Evolutionary conservation across 2,797 vertebrate genomes (phyloP).

Genomic region (Lutra lutra): DNA sequence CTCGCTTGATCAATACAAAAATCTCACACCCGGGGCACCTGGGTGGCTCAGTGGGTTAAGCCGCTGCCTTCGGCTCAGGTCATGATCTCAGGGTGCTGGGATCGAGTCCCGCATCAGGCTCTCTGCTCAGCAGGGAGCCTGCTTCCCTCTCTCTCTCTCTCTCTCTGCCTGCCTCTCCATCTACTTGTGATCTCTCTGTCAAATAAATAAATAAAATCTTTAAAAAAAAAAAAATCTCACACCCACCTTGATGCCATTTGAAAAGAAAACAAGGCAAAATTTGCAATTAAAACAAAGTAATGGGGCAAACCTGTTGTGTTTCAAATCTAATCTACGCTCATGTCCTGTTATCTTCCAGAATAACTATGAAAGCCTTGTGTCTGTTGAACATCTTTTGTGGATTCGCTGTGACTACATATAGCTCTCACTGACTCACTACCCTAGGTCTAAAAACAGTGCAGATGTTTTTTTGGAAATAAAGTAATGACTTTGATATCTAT

Average conservation of each 20-base stretch:
- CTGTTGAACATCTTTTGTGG: neutral
- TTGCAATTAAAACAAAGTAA: neutral
- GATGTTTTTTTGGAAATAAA: constrained; percentile 15
- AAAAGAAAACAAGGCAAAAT: neutral
- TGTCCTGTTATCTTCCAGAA: neutral
- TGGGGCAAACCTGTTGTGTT: neutral
- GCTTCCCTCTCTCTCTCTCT: too few relatives aligned
- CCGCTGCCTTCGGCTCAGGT: too few relatives aligned
- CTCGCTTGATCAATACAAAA: neutral
- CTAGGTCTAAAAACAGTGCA: neutral
- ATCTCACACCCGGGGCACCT: neutral
- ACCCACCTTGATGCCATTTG: neutral
- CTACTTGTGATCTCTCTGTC: too few relatives aligned
- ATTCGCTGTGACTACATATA: neutral
- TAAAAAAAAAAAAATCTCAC: neutral
- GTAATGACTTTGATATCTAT: constrained; percentile 15
- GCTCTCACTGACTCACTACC: neutral
- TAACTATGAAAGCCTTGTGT: neutral
- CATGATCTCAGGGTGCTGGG: too few relatives aligned
- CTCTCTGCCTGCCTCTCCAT: too few relatives aligned
- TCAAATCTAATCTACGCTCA: neutral
- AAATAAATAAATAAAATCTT: too few relatives aligned
- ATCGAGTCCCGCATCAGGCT: too few relatives aligned
- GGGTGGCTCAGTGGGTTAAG: too few relatives aligned
- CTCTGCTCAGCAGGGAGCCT: too few relatives aligned